These are phyloP conservation scores for Bombus vancouverensis DNA, from an alignment of 1,140 invertebrate species.

Conservation along the genomic window DNA sequence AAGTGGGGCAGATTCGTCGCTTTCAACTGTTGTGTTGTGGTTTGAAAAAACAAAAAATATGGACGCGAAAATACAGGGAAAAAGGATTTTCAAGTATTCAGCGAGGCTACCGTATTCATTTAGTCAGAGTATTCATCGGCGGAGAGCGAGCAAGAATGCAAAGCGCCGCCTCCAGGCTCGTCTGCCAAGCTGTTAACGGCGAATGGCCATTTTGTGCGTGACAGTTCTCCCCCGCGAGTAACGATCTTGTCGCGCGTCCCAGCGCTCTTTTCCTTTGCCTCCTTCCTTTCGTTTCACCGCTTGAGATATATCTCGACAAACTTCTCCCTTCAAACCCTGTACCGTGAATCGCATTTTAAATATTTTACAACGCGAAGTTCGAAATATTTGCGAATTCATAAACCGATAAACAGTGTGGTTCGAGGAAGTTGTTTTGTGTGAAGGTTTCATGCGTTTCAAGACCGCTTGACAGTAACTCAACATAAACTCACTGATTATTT, in stretches of 20 bases:
- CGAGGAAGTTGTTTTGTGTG: conserved; percentile 53
- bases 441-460: conserved; percentile 46
- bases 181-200: conserved; percentile 80
- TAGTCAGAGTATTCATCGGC: conserved; percentile 18
- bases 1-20: conserved; percentile 47
- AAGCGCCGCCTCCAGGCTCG: conserved; percentile 74
- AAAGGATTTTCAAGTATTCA: conserved; percentile 33
- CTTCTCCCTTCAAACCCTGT: too few relatives aligned
- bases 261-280: conserved; percentile 14
- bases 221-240: conserved; percentile 75
- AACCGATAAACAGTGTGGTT: conserved; percentile 47
- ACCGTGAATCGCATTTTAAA: neutral
- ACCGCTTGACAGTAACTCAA: conserved; percentile 65
- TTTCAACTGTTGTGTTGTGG: conserved; percentile 39
- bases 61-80: conserved; percentile 50
- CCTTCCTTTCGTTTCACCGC: conserved; percentile 2
- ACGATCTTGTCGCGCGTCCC: conserved; percentile 44
- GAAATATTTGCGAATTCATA: neutral
- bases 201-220: conserved; percentile 83
- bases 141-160: conserved; percentile 42
- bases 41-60: conserved; percentile 28
- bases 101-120: neutral
- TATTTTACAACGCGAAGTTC: neutral
- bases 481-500: neutral
- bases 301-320: neutral